These are phyloP conservation scores for Aspidoscelis tigris DNA, from an alignment of 2,113 vertebrate genomes.

Conservation along the genomic window DNA sequence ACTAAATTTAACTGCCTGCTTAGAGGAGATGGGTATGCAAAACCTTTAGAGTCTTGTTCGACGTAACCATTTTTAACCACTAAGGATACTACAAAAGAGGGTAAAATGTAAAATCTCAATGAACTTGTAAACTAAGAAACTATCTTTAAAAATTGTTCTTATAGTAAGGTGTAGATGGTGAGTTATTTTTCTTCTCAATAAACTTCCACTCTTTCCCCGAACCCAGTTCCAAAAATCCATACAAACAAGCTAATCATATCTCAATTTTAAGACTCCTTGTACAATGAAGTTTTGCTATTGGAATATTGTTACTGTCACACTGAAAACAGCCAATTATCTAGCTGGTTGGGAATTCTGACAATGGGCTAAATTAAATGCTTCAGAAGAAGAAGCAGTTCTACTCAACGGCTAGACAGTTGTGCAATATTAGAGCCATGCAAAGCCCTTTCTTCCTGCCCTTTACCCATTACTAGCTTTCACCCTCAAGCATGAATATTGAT, in stretches of 20 bases:
- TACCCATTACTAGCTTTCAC: constrained; percentile 40
- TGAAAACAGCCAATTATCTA: constrained; percentile 53
- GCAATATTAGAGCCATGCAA: constrained; percentile 34
- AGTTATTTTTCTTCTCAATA: neutral
- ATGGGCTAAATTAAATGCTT: constrained; percentile 38
- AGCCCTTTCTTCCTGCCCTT: constrained; percentile 40
- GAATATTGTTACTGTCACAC: constrained; percentile 50
- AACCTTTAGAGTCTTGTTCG: too few relatives aligned
- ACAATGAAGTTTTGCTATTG: constrained; percentile 42
- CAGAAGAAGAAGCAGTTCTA: constrained; percentile 18
- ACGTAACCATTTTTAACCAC: too few relatives aligned
- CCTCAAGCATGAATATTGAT: constrained; percentile 26
- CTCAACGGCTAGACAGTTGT: constrained; percentile 37
- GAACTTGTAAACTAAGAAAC: constrained; percentile 47
- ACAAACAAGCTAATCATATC: constrained; percentile 61
- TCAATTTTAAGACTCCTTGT: constrained; percentile 62
- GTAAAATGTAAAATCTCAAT: constrained; percentile 12
- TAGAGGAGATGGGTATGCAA: neutral
- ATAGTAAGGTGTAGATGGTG: neutral
- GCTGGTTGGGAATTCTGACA: constrained; percentile 18
- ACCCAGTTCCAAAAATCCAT: constrained; percentile 47
- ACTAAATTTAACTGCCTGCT: neutral
- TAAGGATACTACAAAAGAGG: neutral
- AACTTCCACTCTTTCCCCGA: constrained; percentile 41
- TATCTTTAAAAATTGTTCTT: neutral